Evolutionary conservation across 1,140 invertebrate species (phyloP), one percentile per base, ranked within the genome.

Genomic region (Trichomalopsis sarcophagae): DNA sequence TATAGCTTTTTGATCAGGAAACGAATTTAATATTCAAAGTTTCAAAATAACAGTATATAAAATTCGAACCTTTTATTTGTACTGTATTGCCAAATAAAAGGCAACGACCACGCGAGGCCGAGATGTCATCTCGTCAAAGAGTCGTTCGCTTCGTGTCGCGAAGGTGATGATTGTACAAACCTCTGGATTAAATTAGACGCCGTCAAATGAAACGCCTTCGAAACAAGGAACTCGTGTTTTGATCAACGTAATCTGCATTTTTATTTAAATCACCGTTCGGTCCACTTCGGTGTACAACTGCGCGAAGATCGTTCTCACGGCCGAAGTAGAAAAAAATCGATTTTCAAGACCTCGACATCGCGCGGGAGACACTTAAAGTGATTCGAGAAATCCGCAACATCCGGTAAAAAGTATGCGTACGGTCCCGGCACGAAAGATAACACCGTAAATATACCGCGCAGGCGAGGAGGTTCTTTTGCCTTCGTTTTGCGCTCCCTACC

Each of bases 351-450:
- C 81, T 74, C 68, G 69, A 82, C 17, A 76, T 74, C 80, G n/a
- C 80, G 33, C 33, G 3, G 13, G 21, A 76, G 14, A n/a, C 81
- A 73, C 27, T 82, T 74, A n/a, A 74, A 78, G 66, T 40, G 27
- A 62, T 62, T 82, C 81, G 4, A 82, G 71, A 75, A 82, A 82
- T 82, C 47, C 27, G n/a, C 73, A 83, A 83, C 62, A 77, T 77
- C 23, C 30, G 82, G 74, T 76, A 83, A 83, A 83, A 83, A 83
- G n/a, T 69, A 55, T 30, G 5, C 33, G 33, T 36, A 36, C 73
- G 55, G 66, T 83, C 27, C 21, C 44, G 47, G 27, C 27, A 83
- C 17, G 21, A 77, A 77, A 83, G 74, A 50, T 76, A 82, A 83
- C 62, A 83, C 62, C 74, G 40, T 83, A 76, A 83, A 77, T 55